A percentile compares a stretch with the other conserved stretches of the same genome.
phyloP scores from a whole-genome alignment of 2,797 vertebrate genomes.

The Lateolabrax maculatus region DNA sequence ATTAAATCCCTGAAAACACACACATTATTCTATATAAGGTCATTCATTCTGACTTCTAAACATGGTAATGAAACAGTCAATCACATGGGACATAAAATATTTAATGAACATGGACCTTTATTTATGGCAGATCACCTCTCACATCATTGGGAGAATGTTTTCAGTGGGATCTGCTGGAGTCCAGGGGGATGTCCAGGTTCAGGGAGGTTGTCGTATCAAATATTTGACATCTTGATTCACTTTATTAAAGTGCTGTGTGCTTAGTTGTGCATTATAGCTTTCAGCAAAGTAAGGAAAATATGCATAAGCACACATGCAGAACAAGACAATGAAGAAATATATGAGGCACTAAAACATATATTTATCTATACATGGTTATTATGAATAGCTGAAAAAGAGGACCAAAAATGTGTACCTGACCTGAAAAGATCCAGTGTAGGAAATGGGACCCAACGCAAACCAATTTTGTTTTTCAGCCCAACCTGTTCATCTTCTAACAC shows the following conservation, averaged over 20 bases:
- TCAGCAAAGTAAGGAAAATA: slow-evolving; percentile 24
- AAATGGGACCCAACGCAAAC: not conserved
- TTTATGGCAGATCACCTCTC: slow-evolving; percentile 54
- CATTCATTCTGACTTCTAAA: slow-evolving; percentile 44
- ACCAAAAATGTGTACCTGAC: not conserved
- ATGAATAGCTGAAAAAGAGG: not conserved
- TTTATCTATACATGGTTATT: not conserved
- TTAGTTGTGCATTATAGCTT: slow-evolving; percentile 34
- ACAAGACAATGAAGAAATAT: slow-evolving; percentile 15
- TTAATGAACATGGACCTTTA: slow-evolving; percentile 57
- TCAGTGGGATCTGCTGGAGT: slow-evolving; percentile 56
- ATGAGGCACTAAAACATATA: not conserved
- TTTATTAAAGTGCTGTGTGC: slow-evolving; percentile 53
- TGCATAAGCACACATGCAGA: slow-evolving; percentile 10
- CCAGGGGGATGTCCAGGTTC: slow-evolving; percentile 39
- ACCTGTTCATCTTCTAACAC: not conserved
- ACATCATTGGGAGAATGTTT: slow-evolving; percentile 53
- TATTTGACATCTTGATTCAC: slow-evolving; percentile 69
- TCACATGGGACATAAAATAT: slow-evolving; percentile 55
- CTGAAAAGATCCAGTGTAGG: not conserved
- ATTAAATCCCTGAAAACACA: slow-evolving; percentile 68
- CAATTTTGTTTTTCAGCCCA: not conserved
- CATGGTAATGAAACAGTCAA: slow-evolving; percentile 45
- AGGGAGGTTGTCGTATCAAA: slow-evolving; percentile 63
- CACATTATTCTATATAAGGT: slow-evolving; percentile 61